Percentiles rank a stretch among this genome's conserved stretches.
These are phyloP conservation scores for Leptinotarsa undecemlineata DNA, from an alignment of 1,140 invertebrate species.

Conservation along the genomic window DNA sequence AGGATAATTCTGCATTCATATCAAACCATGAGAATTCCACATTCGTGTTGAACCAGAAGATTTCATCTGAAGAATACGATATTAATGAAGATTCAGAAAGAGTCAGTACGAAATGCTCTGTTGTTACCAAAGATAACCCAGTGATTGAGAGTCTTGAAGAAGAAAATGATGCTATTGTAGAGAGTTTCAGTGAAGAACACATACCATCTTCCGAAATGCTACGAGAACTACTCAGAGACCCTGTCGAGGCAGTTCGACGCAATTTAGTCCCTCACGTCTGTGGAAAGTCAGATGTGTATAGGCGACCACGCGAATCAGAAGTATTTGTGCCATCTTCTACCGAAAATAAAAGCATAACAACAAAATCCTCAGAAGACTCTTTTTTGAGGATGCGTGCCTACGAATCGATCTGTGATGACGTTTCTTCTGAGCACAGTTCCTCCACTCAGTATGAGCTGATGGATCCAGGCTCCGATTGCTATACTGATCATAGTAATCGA, in stretches of 20 bases:
- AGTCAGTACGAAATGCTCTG: not conserved
- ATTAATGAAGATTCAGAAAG: not conserved
- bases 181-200: not conserved
- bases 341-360: not conserved
- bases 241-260: conserved; percentile 70
- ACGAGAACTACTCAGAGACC: conserved; percentile 64
- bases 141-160: not conserved
- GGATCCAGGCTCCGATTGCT: conserved; percentile 64
- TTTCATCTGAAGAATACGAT: not conserved
- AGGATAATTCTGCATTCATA: not conserved
- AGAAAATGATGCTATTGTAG: not conserved
- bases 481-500: conserved; percentile 60
- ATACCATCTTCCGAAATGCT: conserved; percentile 54
- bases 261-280: conserved; percentile 74
- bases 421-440: conserved; percentile 59
- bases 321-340: conserved; percentile 40
- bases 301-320: conserved; percentile 48
- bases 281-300: conserved; percentile 59
- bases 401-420: conserved; percentile 58
- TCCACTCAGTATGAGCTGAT: conserved; percentile 60
- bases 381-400: conserved; percentile 48
- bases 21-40: conserved; percentile 1
- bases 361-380: conserved; percentile 57
- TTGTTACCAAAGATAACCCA: conserved; percentile 9
- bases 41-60: too few species aligned